Evolutionary conservation across 1,140 invertebrate genomes (phyloP), one percentile per base, ranked within the genome.

Genomic region (Euura saliciscinereae): DNA sequence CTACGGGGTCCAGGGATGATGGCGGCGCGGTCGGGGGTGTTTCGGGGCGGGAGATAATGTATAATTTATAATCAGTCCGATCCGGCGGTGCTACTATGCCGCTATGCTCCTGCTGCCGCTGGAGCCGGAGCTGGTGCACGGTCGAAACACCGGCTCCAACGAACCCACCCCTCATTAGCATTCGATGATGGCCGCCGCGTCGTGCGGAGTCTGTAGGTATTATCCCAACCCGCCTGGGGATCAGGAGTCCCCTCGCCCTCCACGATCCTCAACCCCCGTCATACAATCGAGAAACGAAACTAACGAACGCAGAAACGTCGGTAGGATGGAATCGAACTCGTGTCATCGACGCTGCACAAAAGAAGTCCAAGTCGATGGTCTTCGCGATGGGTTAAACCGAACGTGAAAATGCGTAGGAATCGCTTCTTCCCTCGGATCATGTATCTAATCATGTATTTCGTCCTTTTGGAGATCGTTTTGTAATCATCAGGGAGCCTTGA

Each of bases 31-130:
- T n/a, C 51, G 51, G 51, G 8, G 51, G 51, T 8, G 13, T 59
- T 8, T n/a, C 13, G 51, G 51, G 13, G 13, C 51, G 8, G 8
- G 51, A 86, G 85, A 85, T 87, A 87, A 87, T 87, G 84, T 84
- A 86, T 87, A 87, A 87, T 87, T 87, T 87, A 87, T 87, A 87
- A 87, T 87, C 86, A 87, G 84, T 76, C 83, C 80, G 86, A 83
- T 83, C 78, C 81, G 79, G 79, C 75, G 76, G 74, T 75, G 74
- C 73, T 71, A 73, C 71, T 74, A 76, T 78, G 51, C 51, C 5
- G 51, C 51, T 6, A 2, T 59, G 51, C 51, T 6, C 8, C 3
- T 59, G 51, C 51, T 59, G 51, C 3, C 13, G 51, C 51, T 59
- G 8, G 10, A 11, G 51, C 8, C 13, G 3, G 8, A 3, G 51